Evolutionary conservation across 2,888 invertebrate genomes (phyloP).

Genomic region (Mythimna ferrago): DNA sequence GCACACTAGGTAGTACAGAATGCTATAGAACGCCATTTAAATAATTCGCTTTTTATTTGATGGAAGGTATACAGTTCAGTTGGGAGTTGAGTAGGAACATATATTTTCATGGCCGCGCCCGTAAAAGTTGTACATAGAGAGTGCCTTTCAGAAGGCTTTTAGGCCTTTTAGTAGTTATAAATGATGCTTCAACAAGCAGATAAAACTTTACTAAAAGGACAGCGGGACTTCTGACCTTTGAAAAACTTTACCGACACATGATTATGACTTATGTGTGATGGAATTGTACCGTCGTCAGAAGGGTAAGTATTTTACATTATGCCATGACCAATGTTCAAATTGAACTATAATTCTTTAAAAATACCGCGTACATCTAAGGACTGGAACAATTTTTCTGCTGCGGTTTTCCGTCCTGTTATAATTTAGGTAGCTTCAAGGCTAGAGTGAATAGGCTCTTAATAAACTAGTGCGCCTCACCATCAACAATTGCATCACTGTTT

Average conservation of each 20-base stretch:
- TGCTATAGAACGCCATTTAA: neutral
- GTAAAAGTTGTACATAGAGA: conserved; percentile 45
- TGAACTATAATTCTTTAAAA: neutral
- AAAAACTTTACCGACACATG: neutral
- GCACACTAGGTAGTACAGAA: neutral
- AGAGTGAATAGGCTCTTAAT: too few species aligned
- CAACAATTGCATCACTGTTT: too few species aligned
- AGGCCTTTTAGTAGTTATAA: conserved; percentile 49
- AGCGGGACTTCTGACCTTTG: conserved; percentile 18
- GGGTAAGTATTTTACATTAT: neutral
- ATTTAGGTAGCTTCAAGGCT: too few species aligned
- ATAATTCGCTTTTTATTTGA: conserved; percentile 14
- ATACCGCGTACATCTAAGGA: neutral
- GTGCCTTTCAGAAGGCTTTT: conserved; percentile 49
- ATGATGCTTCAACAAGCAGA: conserved; percentile 28
- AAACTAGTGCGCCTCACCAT: too few species aligned
- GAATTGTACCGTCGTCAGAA: neutral
- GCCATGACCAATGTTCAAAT: neutral
- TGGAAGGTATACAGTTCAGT: neutral
- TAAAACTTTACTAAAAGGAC: conserved; percentile 43
- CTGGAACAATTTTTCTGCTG: too few species aligned
- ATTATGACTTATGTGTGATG: neutral
- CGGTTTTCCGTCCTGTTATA: too few species aligned
- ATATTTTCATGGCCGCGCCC: conserved; percentile 37
- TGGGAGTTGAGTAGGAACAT: conserved; percentile 13